Conservation (phyloP, 2,888 invertebrate species). For the Scaptomyza reducta region DNA sequence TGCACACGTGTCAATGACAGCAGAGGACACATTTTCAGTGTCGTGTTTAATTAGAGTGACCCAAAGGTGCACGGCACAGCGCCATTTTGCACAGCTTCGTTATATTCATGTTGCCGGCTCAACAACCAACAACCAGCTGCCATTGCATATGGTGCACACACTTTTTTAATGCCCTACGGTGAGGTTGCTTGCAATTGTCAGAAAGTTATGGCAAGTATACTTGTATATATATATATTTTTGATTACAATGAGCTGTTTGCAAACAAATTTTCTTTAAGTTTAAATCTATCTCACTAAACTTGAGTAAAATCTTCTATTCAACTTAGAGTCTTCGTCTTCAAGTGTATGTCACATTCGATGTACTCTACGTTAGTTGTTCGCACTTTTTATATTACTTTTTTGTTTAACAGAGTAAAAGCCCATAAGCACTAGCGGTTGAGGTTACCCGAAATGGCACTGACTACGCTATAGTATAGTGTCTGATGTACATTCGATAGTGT, state of each 20-base stretch:
- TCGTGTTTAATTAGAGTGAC: conserved; percentile 78
- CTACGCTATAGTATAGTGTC: neutral
- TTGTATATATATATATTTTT: no score
- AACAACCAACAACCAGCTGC: neutral
- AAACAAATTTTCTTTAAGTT: no score
- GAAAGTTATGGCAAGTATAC: no score
- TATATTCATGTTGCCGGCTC: conserved; percentile 38
- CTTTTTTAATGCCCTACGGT: conserved; percentile 10
- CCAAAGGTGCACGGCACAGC: conserved; percentile 57
- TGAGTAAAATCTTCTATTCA: no score
- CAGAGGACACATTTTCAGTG: conserved; percentile 74
- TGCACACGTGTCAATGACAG: conserved; percentile 77
- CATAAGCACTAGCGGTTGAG: conserved; percentile 35
- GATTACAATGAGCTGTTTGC: no score
- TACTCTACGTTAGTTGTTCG: no score
- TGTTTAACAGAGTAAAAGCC: conserved; percentile 33
- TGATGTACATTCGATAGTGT: neutral
- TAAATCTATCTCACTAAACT: no score
- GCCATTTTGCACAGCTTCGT: conserved; percentile 30
- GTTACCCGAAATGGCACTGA: neutral
- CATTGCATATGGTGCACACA: conserved; percentile 5
- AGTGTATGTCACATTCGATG: no score
- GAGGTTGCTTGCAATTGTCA: neutral
- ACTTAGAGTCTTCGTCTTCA: no score
- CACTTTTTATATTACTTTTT: no score